Evolutionary conservation across 2,797 vertebrate species (phyloP).

Genomic region (Acrossocheilus wenchowensis): DNA sequence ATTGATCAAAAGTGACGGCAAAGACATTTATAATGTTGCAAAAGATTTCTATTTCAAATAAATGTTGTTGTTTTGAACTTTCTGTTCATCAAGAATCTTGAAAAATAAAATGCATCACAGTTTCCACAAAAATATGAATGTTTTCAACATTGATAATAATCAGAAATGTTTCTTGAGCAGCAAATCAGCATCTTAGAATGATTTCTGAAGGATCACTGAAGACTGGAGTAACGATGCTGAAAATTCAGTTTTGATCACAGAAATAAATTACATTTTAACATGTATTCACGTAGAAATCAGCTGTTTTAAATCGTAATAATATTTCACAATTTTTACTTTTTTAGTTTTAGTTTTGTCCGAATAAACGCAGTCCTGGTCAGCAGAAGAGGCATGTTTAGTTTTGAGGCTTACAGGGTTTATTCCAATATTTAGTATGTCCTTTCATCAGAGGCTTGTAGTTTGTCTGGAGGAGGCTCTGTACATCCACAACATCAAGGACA

Average conservation of each 20-base stretch:
- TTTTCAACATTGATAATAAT: neutral
- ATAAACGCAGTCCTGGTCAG: no score
- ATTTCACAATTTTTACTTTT: neutral
- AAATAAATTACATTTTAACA: neutral
- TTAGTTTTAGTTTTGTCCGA: no score
- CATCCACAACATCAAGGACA: conserved; percentile 96
- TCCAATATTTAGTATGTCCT: neutral
- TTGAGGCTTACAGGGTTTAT: neutral
- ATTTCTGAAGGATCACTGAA: neutral
- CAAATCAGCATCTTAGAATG: no score
- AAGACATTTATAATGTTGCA: neutral
- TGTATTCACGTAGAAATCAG: neutral
- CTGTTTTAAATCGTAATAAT: neutral
- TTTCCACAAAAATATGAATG: neutral
- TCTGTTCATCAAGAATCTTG: neutral
- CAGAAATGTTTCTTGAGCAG: neutral
- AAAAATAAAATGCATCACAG: neutral
- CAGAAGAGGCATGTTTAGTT: neutral
- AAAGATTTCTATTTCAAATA: neutral
- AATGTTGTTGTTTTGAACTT: neutral
- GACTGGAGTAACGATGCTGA: neutral
- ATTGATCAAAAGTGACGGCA: neutral
- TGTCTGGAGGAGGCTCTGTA: conserved; percentile 94
- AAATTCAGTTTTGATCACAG: neutral
- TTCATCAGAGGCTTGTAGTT: conserved; percentile 87